Percentiles rank a stretch among this genome's conserved stretches.
phyloP scores from a whole-genome alignment of 2,113 vertebrate species.

The Recurvirostra avosetta region DNA sequence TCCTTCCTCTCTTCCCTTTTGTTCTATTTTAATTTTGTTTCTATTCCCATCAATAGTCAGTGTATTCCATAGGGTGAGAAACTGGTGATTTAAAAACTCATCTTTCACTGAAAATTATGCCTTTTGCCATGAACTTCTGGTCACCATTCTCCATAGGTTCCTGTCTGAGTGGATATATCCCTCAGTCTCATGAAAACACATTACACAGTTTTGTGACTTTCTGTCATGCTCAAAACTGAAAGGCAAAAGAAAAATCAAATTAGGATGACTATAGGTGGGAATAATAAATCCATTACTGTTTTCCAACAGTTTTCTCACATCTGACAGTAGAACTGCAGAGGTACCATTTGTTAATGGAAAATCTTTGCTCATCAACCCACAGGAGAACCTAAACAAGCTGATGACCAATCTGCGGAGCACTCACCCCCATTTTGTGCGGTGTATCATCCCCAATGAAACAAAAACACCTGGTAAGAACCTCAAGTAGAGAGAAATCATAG shows the following conservation, averaged over 20 bases:
- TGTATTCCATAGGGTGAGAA: not conserved
- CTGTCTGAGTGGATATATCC: not conserved
- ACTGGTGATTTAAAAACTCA: not conserved
- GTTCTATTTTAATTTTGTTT: not conserved
- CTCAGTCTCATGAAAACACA: not conserved
- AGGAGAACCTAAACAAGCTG: constrained; percentile 88
- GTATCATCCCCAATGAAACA: not conserved
- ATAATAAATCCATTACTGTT: not conserved
- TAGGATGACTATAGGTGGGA: not conserved
- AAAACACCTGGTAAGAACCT: constrained; percentile 74
- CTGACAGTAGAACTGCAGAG: not conserved
- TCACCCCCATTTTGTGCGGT: not conserved
- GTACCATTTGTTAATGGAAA: not conserved
- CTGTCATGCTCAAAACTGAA: not conserved
- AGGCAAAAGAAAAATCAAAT: not conserved
- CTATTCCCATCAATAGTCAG: not conserved
- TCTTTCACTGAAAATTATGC: not conserved
- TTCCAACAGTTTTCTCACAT: not conserved
- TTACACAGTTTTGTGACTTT: not conserved
- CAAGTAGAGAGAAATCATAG: not conserved
- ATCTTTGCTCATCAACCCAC: not conserved
- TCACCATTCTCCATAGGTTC: not conserved
- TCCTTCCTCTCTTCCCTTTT: not conserved
- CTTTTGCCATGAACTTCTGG: not conserved
- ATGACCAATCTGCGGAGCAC: not conserved